phyloP scores from a whole-genome alignment of 2,888 invertebrate species.

The Macaria notata region DNA sequence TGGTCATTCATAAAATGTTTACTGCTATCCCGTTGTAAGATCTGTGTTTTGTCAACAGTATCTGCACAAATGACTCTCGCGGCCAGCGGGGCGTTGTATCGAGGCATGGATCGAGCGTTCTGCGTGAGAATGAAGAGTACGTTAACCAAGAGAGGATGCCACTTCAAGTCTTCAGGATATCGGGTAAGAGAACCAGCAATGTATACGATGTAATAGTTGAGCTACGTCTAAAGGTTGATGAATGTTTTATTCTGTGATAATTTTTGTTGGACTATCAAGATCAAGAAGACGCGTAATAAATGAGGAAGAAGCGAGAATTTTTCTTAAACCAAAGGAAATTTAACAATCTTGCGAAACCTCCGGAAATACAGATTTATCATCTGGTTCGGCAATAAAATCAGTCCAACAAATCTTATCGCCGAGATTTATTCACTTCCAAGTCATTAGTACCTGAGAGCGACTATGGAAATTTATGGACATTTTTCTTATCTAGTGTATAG shows the following conservation, averaged over 20 bases:
- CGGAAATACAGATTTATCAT: conserved; percentile 20
- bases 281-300: background rate
- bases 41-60: conserved; percentile 80
- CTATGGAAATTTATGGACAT: conserved; percentile 67
- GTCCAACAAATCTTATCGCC: conserved; percentile 29
- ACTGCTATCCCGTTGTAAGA: conserved; percentile 31
- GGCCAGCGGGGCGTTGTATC: conserved; percentile 86
- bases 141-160: conserved; percentile 97
- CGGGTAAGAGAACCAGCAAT: conserved; percentile 85
- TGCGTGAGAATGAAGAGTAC: conserved; percentile 99
- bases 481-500: conserved; percentile 62
- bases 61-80: conserved; percentile 92
- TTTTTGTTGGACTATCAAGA: background rate
- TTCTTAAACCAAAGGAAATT: too few relatives aligned
- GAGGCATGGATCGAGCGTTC: conserved; percentile 95
- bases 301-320: background rate
- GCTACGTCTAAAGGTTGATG: too few relatives aligned
- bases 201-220: background rate
- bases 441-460: conserved; percentile 43
- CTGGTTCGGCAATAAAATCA: conserved; percentile 22
- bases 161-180: conserved; percentile 97
- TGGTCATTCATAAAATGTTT: conserved; percentile 33
- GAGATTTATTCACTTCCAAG: conserved; percentile 44
- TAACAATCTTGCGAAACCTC: background rate
- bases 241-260: background rate